Percentiles rank a stretch among this genome's conserved stretches.
Conservation (phyloP, 1,140 invertebrate species). For the Sycophaga agraensis region DNA sequence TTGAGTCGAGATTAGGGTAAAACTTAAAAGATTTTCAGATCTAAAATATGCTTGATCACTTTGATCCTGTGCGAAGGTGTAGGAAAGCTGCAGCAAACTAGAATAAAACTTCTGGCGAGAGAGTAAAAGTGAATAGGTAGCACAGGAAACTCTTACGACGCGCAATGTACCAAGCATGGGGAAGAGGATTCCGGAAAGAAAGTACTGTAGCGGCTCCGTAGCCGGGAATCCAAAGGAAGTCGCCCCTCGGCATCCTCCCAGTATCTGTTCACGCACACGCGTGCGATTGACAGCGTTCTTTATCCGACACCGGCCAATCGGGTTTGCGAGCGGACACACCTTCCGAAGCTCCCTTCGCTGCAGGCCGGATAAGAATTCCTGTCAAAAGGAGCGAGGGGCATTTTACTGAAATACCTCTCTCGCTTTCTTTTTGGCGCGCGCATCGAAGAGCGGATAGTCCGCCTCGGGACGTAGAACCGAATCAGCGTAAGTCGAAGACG, state of each 20-base stretch:
- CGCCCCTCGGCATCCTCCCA: neutral
- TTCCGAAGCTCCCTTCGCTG: too few relatives aligned
- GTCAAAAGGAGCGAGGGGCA: conserved; percentile 4
- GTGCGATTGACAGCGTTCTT: conserved; percentile 11
- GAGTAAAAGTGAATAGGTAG: too few relatives aligned
- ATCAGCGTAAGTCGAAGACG: neutral
- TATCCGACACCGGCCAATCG: conserved; percentile 13
- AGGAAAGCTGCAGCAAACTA: too few relatives aligned
- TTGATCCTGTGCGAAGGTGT: too few relatives aligned
- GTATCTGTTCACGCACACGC: neutral
- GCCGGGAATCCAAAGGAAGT: conserved; percentile 10
- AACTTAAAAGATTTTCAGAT: too few relatives aligned
- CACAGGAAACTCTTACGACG: too few relatives aligned
- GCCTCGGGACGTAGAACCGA: neutral
- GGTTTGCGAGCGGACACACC: neutral
- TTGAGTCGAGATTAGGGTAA: too few relatives aligned
- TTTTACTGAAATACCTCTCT: neutral
- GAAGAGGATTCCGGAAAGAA: too few relatives aligned
- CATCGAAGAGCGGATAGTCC: too few relatives aligned
- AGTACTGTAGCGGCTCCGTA: neutral
- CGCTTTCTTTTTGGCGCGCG: neutral
- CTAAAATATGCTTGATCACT: too few relatives aligned
- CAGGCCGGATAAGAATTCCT: conserved; percentile 5
- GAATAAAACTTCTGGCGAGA: too few relatives aligned
- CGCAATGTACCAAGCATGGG: too few relatives aligned